Conservation (phyloP, 2,888 invertebrate genomes). For the Trichacis sp. region DNA sequence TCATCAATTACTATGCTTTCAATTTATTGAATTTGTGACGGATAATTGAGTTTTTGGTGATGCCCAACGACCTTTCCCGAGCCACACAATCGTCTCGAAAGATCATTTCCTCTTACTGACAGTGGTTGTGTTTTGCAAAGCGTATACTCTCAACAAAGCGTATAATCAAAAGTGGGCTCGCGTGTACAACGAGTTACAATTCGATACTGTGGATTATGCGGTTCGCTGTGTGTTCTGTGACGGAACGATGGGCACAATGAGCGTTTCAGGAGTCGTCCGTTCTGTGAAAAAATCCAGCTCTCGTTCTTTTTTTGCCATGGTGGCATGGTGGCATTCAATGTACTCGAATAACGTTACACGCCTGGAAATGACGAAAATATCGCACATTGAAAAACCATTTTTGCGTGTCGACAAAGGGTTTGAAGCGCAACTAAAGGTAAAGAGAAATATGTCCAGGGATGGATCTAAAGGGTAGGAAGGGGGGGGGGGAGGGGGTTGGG, state of each 20-base stretch:
- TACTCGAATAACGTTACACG: no score
- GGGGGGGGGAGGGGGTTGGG: no score
- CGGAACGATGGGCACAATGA: constrained; percentile 20
- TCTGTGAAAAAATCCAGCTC: not conserved
- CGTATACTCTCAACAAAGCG: constrained; percentile 18
- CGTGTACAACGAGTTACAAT: constrained; percentile 17
- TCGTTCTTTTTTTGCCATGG: not conserved
- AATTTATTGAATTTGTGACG: no score
- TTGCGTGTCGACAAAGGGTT: no score
- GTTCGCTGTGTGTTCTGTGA: constrained; percentile 23
- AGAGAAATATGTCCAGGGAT: no score
- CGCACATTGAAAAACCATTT: no score
- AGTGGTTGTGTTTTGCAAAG: constrained; percentile 8
- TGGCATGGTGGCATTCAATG: not conserved
- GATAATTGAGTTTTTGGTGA: no score
- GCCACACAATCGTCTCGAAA: not conserved
- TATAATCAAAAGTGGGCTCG: constrained; percentile 23
- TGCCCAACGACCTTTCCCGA: no score
- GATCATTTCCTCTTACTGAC: constrained; percentile 11
- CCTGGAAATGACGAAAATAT: not conserved
- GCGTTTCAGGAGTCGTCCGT: constrained; percentile 8
- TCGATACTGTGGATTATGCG: constrained; percentile 26
- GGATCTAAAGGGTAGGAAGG: no score
- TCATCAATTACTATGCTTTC: no score
- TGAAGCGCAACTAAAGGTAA: no score